These are phyloP conservation scores for Tryphoninae sp. DNA, from an alignment of 2,888 invertebrate genomes.

Conservation along the genomic window DNA sequence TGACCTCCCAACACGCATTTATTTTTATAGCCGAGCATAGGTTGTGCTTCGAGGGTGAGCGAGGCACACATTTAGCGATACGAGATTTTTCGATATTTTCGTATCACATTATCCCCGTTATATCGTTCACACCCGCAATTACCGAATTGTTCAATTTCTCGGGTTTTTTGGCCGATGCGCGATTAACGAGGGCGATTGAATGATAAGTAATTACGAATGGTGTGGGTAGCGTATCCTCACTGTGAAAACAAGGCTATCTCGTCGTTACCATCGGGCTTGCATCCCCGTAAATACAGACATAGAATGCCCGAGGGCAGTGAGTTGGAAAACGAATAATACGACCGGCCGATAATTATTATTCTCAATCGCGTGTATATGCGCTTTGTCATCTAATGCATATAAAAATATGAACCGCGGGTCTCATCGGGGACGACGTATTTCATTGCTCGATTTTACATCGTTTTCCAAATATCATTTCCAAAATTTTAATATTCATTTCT, in stretches of 20 bases:
- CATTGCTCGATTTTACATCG: background rate
- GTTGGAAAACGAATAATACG: slow-evolving; percentile 17
- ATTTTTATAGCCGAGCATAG: too few species aligned
- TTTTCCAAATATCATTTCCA: slow-evolving; percentile 1
- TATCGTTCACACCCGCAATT: slow-evolving; percentile 26
- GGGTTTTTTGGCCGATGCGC: background rate
- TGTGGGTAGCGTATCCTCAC: slow-evolving; percentile 24
- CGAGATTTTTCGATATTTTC: slow-evolving; percentile 25
- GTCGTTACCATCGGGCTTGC: slow-evolving; percentile 14
- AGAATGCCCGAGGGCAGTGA: background rate
- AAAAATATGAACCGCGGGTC: background rate
- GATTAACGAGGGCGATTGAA: slow-evolving; percentile 25
- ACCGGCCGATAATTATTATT: slow-evolving; percentile 11
- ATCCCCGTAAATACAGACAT: background rate
- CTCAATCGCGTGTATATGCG: slow-evolving; percentile 8
- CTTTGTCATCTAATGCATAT: slow-evolving; percentile 8
- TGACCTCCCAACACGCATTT: too few species aligned
- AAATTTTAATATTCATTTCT: slow-evolving; percentile 12
- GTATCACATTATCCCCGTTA: background rate
- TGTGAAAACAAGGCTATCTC: slow-evolving; percentile 19
- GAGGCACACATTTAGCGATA: too few species aligned
- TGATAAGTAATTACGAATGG: slow-evolving; percentile 42
- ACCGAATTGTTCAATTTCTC: slow-evolving; percentile 28
- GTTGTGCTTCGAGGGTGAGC: too few species aligned
- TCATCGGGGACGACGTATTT: background rate